These are phyloP conservation scores for Spea multiplicata DNA, from an alignment of 2,113 vertebrate genomes.

Conservation along the genomic window DNA sequence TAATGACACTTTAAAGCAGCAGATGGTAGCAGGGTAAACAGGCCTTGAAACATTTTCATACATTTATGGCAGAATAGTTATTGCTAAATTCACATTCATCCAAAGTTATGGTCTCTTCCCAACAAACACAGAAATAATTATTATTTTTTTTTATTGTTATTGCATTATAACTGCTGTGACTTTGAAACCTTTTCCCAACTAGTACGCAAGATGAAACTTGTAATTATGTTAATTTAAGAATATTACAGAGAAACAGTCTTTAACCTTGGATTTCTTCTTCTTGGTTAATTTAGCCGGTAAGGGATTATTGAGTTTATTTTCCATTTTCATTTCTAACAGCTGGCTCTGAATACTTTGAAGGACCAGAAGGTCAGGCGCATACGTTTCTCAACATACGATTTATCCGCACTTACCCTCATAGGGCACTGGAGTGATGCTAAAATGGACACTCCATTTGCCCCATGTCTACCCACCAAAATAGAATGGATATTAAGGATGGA, in stretches of 20 bases:
- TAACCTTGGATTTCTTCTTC: constrained; percentile 42
- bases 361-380: constrained; percentile 1
- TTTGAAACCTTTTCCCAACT: neutral
- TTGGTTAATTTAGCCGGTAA: constrained; percentile 25
- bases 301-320: constrained; percentile 29
- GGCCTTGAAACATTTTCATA: neutral
- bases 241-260: constrained; percentile 20
- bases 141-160: neutral
- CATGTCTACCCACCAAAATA: no score
- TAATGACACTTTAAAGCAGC: no score
- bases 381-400: no score
- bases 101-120: neutral
- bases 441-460: no score
- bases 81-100: neutral
- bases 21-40: no score
- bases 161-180: neutral
- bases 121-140: neutral
- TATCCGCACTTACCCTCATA: no score
- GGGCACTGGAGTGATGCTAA: no score
- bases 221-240: constrained; percentile 11
- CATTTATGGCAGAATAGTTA: neutral
- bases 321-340: constrained; percentile 21
- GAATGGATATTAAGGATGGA: no score
- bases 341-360: constrained; percentile 24
- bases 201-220: constrained; percentile 6